Evolutionary conservation across 2,797 vertebrate species (phyloP).

Genomic region (Morus bassanus): DNA sequence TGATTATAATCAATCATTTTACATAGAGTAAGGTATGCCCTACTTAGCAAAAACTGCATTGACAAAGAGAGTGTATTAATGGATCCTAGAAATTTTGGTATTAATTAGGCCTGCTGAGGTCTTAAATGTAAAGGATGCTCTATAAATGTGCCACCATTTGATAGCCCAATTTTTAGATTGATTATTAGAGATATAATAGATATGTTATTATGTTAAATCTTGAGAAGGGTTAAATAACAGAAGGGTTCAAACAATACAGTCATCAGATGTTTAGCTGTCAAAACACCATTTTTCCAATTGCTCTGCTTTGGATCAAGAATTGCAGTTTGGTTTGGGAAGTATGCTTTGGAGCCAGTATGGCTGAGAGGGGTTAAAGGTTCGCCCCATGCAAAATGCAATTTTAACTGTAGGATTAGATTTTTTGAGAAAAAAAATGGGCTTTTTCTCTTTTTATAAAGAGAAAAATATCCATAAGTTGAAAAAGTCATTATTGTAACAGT

Average conservation of each 20-base stretch:
- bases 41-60: background rate
- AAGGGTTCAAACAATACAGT: background rate
- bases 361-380: background rate
- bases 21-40: background rate
- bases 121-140: background rate
- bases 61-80: background rate
- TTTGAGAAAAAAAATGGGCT: background rate
- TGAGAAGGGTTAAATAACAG: background rate
- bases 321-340: background rate
- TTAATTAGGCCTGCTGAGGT: background rate
- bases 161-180: background rate
- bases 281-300: background rate
- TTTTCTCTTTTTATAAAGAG: background rate
- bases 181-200: background rate
- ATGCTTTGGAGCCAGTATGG: background rate
- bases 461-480: background rate
- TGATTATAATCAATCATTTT: constrained; percentile 6
- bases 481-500: background rate
- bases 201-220: background rate
- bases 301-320: background rate
- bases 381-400: background rate
- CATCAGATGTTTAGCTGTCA: background rate
- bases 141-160: background rate
- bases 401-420: background rate
- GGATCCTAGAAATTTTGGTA: background rate